Evolutionary conservation across 2,113 vertebrate genomes (phyloP), one percentile per base, ranked within the genome.

Genomic region (Daphoenositta chrysoptera): DNA sequence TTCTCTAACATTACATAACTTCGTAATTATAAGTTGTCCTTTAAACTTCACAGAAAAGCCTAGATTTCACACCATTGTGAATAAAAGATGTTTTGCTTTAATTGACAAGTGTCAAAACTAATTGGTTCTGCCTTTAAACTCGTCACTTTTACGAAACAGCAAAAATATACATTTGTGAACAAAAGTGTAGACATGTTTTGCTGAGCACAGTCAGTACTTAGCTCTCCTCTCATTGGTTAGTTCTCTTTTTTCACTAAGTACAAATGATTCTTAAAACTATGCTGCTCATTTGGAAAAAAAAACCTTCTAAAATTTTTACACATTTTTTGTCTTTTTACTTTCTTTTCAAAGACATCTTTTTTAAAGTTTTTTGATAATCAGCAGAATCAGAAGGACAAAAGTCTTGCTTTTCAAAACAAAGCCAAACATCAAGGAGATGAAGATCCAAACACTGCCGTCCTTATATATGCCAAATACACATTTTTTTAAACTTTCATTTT

Each of bases 301-400:
- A 15, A 5, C 3, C 9, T 40, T 73, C 26, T 10, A 39, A 78
- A 87, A 35, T 44, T 39, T 11, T 47, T 13, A 11, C 6, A 13
- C 2, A 27, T 45, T 27, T 69, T 68, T 57, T 37, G 28, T 15
- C 17, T 15, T 64, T 73, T 79, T 37, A 27, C 2, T 7, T 40
- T 33, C 35, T 60, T 82, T 58, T 57, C 10, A 66, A 44, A 35
- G 5, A 18, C 4, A 1, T 24, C 1, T 10, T 56, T 75, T 72
- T 78, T 42, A 4, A 86, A 81, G 58, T 50, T 95, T 97, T 93
- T 92, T 95, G 51, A 91, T 95, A 97, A 83, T 94, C 69, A 80
- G 51, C 64, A 76, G 81, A 92, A 16, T 93, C 77, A 76, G 77
- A 73, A 84, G 13, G 39, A 89, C 2, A n/a, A 78, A 64, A 93